Evolutionary conservation across 2,113 vertebrate species (phyloP).

Genomic region (Microcebus jonahi): DNA sequence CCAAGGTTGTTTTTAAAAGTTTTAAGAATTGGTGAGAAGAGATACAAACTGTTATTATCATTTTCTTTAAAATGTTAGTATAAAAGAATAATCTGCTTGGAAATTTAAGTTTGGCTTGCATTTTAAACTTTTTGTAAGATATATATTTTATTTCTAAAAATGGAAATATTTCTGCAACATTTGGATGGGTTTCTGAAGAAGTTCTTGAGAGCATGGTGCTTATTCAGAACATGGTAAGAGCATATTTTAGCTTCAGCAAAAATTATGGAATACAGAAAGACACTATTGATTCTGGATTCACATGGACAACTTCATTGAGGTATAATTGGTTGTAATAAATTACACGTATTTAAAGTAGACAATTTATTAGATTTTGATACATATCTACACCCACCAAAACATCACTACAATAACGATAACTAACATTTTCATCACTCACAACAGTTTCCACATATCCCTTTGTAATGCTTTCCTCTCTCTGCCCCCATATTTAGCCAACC

Average conservation of each 20-base stretch:
- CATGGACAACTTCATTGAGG: not conserved
- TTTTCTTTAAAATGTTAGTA: not conserved
- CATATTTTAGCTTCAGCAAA: slow-evolving; percentile 1
- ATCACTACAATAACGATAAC: not conserved
- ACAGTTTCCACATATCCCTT: not conserved
- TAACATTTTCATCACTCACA: not conserved
- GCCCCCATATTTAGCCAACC: not conserved
- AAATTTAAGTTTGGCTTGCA: not conserved
- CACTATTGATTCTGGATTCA: not conserved
- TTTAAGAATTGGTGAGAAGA: not conserved
- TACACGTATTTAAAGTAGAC: not conserved
- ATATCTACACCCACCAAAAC: not conserved
- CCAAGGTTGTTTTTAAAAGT: not conserved
- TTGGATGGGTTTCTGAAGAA: not conserved
- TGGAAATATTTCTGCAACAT: not conserved
- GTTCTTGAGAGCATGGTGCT: not conserved
- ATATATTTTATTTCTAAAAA: not conserved
- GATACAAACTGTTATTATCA: not conserved
- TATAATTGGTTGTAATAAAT: not conserved
- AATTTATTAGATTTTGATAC: not conserved
- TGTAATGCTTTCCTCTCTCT: not conserved
- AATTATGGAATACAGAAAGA: not conserved
- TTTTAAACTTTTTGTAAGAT: not conserved
- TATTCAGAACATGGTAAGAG: not conserved
- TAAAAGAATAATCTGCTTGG: not conserved